Base-by-base conservation (phyloP, 2,113 vertebrate genomes). In the Acrocephalus kingi region DNA sequence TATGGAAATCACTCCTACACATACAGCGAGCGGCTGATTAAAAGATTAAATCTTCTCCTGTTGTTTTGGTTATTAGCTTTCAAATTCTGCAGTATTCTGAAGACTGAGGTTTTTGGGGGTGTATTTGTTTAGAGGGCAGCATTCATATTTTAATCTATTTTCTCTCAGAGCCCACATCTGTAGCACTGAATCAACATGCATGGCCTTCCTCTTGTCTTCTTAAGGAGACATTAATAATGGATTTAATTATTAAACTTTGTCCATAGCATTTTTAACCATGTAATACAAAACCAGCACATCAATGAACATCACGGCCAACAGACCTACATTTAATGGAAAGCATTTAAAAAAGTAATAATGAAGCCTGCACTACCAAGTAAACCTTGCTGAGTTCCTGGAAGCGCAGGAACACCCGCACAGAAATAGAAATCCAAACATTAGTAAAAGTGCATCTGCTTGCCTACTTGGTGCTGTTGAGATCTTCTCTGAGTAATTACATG, bases 181-280 rank as follows among this genome's bases (percentile, higher is more conserved):
- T 39, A 94, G 75, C 84, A 55, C 63, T 59, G 58, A 93, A 95
- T 91, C 61, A 94, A 91, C 62, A 94, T 28, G 35, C 30, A 88
- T 5, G 2, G 52, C 61, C 80, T 81, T 89, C 84, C 62, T 89
- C 87, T 56, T 41, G 74, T 77, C 72, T 91, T 95, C 89, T 93
- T 88, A 46, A 93, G n/a, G 37, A 90, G 59, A 83, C 39, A 83
- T 95, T 88, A 96, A 96, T 96, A 94, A 96, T 96, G 56, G 85
- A 96, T 96, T 93, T 96, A 96, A 97, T 97, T 97, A 95, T 74
- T 93, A 86, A 96, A 93, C 84, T 68, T 89, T 59, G 85, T 87
- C 72, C 82, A 48, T 22, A 90, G 73, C 64, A 59, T 90, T 96
- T 96, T 86, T 80, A 96, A 95, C 63, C 59, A 61, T 67, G 94